Percentiles rank a stretch among this genome's conserved stretches.
Evolutionary conservation across 2,113 vertebrate genomes (phyloP).

Genomic region (Brachionichthys hirsutus): DNA sequence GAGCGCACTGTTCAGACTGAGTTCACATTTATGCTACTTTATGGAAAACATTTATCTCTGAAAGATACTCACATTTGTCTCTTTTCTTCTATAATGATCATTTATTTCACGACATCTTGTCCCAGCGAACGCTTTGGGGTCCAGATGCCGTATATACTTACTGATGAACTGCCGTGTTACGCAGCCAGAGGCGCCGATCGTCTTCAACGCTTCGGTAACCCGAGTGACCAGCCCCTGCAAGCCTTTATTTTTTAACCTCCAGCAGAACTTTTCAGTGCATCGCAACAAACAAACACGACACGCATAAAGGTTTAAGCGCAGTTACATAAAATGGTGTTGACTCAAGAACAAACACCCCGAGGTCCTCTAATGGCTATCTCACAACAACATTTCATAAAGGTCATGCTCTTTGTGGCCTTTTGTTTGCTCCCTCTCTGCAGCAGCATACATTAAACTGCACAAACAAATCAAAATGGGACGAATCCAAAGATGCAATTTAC

Average conservation of each 20-base stretch:
- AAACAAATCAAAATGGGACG: too few relatives aligned
- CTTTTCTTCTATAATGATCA: too few relatives aligned
- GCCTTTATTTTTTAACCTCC: slow-evolving; percentile 20
- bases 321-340: slow-evolving; percentile 9
- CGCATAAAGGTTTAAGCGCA: background rate
- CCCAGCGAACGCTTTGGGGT: too few relatives aligned
- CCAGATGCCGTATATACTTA: too few relatives aligned
- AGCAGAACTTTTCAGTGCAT: slow-evolving; percentile 3
- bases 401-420: slow-evolving; percentile 19
- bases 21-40: too few relatives aligned
- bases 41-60: too few relatives aligned
- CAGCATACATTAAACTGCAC: too few relatives aligned
- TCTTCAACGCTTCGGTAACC: slow-evolving; percentile 24
- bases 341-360: background rate
- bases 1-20: too few relatives aligned
- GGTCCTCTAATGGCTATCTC: slow-evolving; percentile 6
- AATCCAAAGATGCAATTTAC: slow-evolving; percentile 4
- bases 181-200: background rate
- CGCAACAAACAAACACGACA: slow-evolving; percentile 16
- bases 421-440: background rate
- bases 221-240: slow-evolving; percentile 41
- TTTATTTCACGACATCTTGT: too few relatives aligned
- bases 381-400: slow-evolving; percentile 4
- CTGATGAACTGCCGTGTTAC: too few relatives aligned
- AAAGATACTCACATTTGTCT: too few relatives aligned